Percentiles rank a stretch among this genome's conserved stretches.
Evolutionary conservation across 2,888 invertebrate species (phyloP).

Genomic region (Papilio demoleus): DNA sequence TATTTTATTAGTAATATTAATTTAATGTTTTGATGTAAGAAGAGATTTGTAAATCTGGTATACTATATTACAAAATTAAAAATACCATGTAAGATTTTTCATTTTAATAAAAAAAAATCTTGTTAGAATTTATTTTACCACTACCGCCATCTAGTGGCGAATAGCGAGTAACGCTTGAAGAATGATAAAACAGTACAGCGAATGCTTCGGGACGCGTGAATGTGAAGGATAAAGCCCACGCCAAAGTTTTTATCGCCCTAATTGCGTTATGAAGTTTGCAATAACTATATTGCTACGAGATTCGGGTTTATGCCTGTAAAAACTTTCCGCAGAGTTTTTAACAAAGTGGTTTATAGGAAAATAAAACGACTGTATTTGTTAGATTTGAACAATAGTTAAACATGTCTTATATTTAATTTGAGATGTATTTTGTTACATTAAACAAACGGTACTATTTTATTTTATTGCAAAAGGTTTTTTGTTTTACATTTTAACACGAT

Average conservation of each 20-base stretch:
- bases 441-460: too few relatives aligned
- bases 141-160: slow-evolving; percentile 62
- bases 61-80: too few relatives aligned
- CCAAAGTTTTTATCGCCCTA: slow-evolving; percentile 44
- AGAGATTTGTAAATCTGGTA: too few relatives aligned
- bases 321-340: slow-evolving; percentile 41
- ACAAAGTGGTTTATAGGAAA: slow-evolving; percentile 34
- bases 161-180: slow-evolving; percentile 53
- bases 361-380: slow-evolving; percentile 8
- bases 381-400: background rate
- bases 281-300: slow-evolving; percentile 40
- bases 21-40: too few relatives aligned
- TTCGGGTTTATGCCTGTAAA: slow-evolving; percentile 40
- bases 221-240: slow-evolving; percentile 38
- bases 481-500: too few relatives aligned
- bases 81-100: too few relatives aligned
- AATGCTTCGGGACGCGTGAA: slow-evolving; percentile 53
- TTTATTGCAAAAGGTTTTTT: too few relatives aligned
- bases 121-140: slow-evolving; percentile 41
- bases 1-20: too few relatives aligned
- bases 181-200: slow-evolving; percentile 65
- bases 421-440: too few relatives aligned
- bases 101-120: slow-evolving; percentile 24
- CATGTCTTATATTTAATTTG: too few relatives aligned
- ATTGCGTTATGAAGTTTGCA: slow-evolving; percentile 44